Conservation (phyloP, 2,888 invertebrate genomes). For the Alviniconcha strummeri region DNA sequence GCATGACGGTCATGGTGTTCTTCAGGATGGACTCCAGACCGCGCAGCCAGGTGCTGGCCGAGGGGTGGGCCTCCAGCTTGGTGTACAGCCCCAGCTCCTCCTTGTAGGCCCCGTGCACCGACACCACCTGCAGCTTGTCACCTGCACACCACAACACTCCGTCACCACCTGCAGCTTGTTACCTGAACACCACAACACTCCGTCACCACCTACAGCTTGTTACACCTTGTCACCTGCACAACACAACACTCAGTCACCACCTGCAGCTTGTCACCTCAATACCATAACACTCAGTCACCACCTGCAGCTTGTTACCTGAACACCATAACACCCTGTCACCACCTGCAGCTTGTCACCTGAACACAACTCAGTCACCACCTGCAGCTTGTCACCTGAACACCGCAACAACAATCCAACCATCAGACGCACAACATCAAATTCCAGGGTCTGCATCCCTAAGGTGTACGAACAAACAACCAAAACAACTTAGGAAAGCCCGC, state of each 20-base stretch:
- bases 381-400: too few relatives aligned
- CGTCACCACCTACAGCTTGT: slow-evolving; percentile 66
- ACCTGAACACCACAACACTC: slow-evolving; percentile 53
- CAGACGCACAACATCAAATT: too few relatives aligned
- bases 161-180: slow-evolving; percentile 67
- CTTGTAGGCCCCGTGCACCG: slow-evolving; percentile 57
- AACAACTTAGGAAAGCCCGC: too few relatives aligned
- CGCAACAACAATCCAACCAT: too few relatives aligned
- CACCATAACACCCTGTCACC: too few relatives aligned
- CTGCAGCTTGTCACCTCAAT: slow-evolving; percentile 68
- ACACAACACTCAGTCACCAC: slow-evolving; percentile 52
- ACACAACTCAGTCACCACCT: too few relatives aligned
- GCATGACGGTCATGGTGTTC: slow-evolving; percentile 65
- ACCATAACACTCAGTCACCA: slow-evolving; percentile 49
- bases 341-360: not conserved
- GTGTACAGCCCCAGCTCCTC: slow-evolving; percentile 65
- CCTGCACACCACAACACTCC: slow-evolving; percentile 52
- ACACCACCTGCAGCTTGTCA: slow-evolving; percentile 67
- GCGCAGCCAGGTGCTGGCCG: slow-evolving; percentile 66
- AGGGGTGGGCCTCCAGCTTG: slow-evolving; percentile 54
- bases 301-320: slow-evolving; percentile 68
- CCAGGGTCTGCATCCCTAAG: too few relatives aligned
- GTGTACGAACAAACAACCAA: too few relatives aligned
- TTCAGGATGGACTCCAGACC: slow-evolving; percentile 66
- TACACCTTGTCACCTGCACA: slow-evolving; percentile 66